phyloP scores from a whole-genome alignment of 2,888 invertebrate species.

The Drosophila peninsularis region DNA sequence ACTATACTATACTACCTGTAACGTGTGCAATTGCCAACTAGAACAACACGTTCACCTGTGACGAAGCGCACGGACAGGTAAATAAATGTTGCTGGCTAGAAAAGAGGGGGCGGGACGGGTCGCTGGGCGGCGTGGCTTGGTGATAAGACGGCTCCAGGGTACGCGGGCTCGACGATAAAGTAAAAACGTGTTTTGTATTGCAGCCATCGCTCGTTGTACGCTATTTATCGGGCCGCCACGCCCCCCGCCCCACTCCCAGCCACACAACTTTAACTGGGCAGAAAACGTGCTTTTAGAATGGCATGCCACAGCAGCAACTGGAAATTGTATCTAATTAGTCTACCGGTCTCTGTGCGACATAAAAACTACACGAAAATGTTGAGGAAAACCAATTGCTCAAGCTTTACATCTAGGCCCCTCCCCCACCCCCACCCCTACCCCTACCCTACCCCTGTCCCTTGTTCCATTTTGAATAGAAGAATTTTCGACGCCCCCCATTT shows the following conservation, averaged over 20 bases:
- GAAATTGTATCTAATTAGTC: conserved; percentile 80
- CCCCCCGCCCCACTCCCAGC: neutral
- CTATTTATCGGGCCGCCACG: conserved; percentile 63
- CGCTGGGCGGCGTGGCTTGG: neutral
- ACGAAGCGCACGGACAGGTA: conserved; percentile 63
- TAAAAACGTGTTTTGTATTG: conserved; percentile 74
- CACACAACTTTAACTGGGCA: conserved; percentile 37
- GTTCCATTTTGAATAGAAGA: neutral
- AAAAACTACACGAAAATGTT: conserved; percentile 11
- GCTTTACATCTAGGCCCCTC: conserved; percentile 6
- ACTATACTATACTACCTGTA: conserved; percentile 43
- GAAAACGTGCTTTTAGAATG: conserved; percentile 74
- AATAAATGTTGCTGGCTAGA: conserved; percentile 34
- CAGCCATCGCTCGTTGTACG: conserved; percentile 56
- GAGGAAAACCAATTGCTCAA: conserved; percentile 18
- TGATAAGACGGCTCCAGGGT: conserved; percentile 9
- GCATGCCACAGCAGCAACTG: conserved; percentile 63
- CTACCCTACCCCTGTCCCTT: neutral
- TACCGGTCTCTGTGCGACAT: conserved; percentile 52
- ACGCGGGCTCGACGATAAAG: conserved; percentile 55
- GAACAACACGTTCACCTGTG: conserved; percentile 78
- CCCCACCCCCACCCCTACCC: neutral
- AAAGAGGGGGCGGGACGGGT: neutral
- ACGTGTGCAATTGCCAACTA: conserved; percentile 78
- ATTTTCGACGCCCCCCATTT: conserved; percentile 41